Evolutionary conservation across 1,140 invertebrate species (phyloP).

Genomic region (Drosophila pseudoananassae): DNA sequence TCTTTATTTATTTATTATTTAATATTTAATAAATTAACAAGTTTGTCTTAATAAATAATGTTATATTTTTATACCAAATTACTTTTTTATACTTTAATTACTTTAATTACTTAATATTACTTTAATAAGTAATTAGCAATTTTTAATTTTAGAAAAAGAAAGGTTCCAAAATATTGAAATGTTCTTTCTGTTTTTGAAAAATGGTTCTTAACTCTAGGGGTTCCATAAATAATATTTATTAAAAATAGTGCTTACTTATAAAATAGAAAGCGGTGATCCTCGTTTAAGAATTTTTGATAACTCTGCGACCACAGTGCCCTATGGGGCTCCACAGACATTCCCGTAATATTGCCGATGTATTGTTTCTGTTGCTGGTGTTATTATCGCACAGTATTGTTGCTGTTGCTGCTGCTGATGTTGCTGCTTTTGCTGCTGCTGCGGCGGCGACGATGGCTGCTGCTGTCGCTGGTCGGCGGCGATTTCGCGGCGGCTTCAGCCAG

Average conservation of each 20-base stretch:
- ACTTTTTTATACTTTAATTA: too few species aligned
- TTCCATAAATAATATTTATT: too few species aligned
- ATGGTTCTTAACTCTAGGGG: too few species aligned
- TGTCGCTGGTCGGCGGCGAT: conserved; percentile 20
- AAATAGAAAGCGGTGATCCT: background rate
- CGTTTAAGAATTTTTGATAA: conserved; percentile 7
- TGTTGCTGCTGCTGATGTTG: conserved; percentile 18
- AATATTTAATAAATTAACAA: too few species aligned
- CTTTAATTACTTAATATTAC: too few species aligned
- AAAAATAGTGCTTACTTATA: background rate
- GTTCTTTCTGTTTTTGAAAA: too few species aligned
- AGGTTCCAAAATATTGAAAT: too few species aligned
- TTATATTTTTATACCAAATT: too few species aligned
- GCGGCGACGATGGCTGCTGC: conserved; percentile 10
- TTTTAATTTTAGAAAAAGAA: too few species aligned
- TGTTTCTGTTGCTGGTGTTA: conserved; percentile 24
- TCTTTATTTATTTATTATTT: too few species aligned
- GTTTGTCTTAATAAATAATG: too few species aligned
- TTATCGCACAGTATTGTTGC: conserved; percentile 38
- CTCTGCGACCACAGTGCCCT: conserved; percentile 26
- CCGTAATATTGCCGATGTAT: conserved; percentile 27
- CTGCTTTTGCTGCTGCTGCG: conserved; percentile 15
- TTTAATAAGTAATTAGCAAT: too few species aligned
- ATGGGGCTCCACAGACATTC: conserved; percentile 6
- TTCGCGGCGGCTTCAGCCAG: conserved; percentile 22